Conservation (phyloP, 2,888 invertebrate species). For the Chaitophorus viminalis region DNA sequence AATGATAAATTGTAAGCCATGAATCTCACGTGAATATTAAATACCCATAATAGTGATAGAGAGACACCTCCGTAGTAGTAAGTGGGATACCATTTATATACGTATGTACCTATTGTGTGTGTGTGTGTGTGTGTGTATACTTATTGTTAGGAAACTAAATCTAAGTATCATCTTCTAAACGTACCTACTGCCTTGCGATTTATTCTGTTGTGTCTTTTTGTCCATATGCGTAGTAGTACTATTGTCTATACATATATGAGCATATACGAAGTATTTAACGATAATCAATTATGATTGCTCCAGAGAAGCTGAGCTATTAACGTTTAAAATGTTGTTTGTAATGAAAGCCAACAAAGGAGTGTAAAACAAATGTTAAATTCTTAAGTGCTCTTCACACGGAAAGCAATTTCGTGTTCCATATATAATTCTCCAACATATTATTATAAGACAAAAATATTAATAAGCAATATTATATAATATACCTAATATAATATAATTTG, state of each 20-base stretch:
- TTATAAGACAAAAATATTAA: not conserved
- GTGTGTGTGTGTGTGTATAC: not conserved
- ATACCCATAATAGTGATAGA: not conserved
- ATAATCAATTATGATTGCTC: conserved; percentile 43
- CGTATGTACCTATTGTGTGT: not conserved
- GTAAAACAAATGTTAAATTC: conserved; percentile 33
- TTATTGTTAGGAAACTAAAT: conserved; percentile 10
- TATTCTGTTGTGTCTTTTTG: not conserved
- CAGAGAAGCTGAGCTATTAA: conserved; percentile 27
- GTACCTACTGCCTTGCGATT: not conserved
- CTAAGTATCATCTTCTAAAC: conserved; percentile 16
- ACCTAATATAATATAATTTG: not conserved
- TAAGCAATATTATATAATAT: conserved; percentile 22
- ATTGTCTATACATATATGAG: no score
- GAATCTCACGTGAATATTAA: conserved; percentile 30
- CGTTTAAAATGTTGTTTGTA: conserved; percentile 31
- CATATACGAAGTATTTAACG: not conserved
- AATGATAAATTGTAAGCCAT: conserved; percentile 35
- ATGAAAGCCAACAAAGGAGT: conserved; percentile 47
- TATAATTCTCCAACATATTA: not conserved
- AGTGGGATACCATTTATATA: not conserved
- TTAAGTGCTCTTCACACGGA: conserved; percentile 25
- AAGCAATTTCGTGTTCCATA: conserved; percentile 43
- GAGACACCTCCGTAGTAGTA: not conserved
- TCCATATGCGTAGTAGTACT: not conserved